phyloP scores from a whole-genome alignment of 1,140 invertebrate species.

The Dendroctonus ponderosae region DNA sequence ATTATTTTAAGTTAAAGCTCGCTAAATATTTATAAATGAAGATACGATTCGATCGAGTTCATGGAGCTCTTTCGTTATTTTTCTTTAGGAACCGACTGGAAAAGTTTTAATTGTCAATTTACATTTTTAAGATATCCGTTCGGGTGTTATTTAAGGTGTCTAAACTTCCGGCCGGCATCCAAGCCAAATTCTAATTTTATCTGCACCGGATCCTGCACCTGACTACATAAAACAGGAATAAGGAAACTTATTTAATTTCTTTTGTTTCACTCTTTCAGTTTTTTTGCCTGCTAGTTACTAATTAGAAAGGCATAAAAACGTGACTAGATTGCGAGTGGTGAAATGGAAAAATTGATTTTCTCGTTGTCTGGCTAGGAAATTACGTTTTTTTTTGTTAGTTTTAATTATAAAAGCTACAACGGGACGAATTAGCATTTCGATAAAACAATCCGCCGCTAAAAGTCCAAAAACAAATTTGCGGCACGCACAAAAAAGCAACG shows the following conservation, averaged over 20 bases:
- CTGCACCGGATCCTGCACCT: constrained; percentile 29
- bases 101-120: constrained; percentile 36
- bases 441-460: neutral
- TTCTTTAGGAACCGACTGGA: constrained; percentile 3
- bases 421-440: no score
- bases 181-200: constrained; percentile 33
- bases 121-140: constrained; percentile 33
- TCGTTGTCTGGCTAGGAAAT: no score
- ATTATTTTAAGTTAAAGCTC: neutral
- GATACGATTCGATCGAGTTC: constrained; percentile 1
- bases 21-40: constrained; percentile 13
- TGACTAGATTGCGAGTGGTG: neutral
- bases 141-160: constrained; percentile 33
- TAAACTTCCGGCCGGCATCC: constrained; percentile 26
- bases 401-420: no score
- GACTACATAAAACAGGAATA: constrained; percentile 29
- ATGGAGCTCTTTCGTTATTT: constrained; percentile 18
- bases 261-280: constrained; percentile 22
- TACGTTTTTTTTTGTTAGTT: no score
- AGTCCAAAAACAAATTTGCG: constrained; percentile 40
- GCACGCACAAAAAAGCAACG: constrained; percentile 36
- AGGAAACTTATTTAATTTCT: constrained; percentile 24
- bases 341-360: no score
- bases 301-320: constrained; percentile 3
- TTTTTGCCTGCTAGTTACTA: neutral